Evolutionary conservation across 2,797 vertebrate genomes (phyloP).

Genomic region (Myotis planiceps): DNA sequence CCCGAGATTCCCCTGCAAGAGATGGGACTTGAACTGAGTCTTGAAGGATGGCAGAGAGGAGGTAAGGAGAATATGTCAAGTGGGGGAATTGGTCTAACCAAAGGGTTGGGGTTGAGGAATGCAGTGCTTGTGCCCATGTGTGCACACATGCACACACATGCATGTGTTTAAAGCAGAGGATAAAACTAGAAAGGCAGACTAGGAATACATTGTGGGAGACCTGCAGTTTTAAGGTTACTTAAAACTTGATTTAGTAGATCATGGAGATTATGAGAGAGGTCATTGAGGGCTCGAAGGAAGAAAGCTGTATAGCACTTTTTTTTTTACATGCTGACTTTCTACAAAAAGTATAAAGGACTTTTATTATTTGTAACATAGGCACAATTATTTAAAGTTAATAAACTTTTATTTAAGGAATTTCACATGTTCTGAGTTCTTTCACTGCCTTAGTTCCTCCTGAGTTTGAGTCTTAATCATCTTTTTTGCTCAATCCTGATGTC

Average conservation of each 20-base stretch:
- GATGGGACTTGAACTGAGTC: neutral
- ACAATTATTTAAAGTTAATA: too few relatives aligned
- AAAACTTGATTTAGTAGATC: neutral
- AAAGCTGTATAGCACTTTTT: neutral
- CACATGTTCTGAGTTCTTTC: too few relatives aligned
- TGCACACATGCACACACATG: too few relatives aligned
- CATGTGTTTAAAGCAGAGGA: neutral
- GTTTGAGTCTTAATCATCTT: too few relatives aligned
- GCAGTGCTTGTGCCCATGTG: neutral
- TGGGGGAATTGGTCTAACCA: neutral
- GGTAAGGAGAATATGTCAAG: neutral
- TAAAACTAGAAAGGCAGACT: neutral
- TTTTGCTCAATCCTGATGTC: too few relatives aligned
- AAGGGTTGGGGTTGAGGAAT: neutral
- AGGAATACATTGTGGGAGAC: neutral
- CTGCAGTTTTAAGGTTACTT: neutral
- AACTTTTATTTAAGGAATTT: too few relatives aligned
- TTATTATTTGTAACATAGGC: too few relatives aligned
- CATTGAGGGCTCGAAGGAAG: neutral
- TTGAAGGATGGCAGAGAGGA: conserved; percentile 3
- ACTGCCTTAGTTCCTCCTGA: too few relatives aligned
- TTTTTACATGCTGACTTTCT: too few relatives aligned
- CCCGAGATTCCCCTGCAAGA: neutral
- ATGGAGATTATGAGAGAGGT: neutral
- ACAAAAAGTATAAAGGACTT: too few relatives aligned